Evolutionary conservation across 2,797 vertebrate species (phyloP), one percentile per base, ranked within the genome.

Genomic region (Enteromius treurensis): DNA sequence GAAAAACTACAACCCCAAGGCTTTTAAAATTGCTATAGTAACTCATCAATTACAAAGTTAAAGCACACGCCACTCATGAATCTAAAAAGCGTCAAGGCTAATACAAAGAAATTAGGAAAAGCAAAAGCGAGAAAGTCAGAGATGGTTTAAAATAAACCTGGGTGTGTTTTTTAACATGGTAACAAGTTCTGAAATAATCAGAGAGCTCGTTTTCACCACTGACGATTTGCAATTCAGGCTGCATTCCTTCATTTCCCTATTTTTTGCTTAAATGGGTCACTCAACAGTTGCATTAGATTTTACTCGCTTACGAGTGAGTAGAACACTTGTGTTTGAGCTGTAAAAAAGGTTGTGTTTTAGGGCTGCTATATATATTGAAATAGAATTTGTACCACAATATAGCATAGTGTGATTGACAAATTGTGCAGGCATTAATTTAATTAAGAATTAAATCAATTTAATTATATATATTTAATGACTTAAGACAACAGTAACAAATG

Each of bases 171-270:
- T 77, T 77, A 85, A 83, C 73, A 65, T 80, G 75, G 81, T 34
- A 29, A 83, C 21, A 86, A 77, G 70, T 68, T 37, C 47, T 85
- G 51, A 87, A 89, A 69, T 86, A 81, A 55, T 88, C 69, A 84
- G 14, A 79, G 19, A 26, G 65, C 79, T 64, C 1, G 5, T 75
- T 84, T 73, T 23, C 11, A n/a, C 70, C 49, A 14, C 51, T 69
- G 7, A 76, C 47, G 55, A 58, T 51, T 85, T 21, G 68, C 11
- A 34, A 42, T 71, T 74, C 64, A 74, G 74, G 60, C 53, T 70
- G 74, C 10, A 40, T 37, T 80, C 47, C 60, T 55, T 65, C 21
- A 74, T 74, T 75, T n/a, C 1, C 17, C 37, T 17, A 34, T 47
- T 47, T 32, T 9, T 49, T 58, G 71, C 53, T 34, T 81, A 80